A percentile compares a stretch with the other conserved stretches of the same genome.
Conservation (phyloP, 2,113 vertebrate species). For the Poeciliopsis prolifica region DNA sequence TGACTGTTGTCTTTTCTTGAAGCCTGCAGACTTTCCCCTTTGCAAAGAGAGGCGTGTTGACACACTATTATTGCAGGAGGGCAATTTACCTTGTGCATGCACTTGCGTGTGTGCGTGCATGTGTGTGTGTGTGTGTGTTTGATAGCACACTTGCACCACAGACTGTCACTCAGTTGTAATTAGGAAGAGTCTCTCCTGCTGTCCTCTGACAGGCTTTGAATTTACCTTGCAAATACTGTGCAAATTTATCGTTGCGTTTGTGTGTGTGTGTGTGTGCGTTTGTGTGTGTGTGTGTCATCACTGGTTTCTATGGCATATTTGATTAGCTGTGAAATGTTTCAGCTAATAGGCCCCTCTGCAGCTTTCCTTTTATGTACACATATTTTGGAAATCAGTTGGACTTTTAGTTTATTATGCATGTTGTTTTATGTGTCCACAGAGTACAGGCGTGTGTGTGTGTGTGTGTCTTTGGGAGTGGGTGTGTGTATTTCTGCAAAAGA, state of each 20-base stretch:
- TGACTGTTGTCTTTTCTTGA: constrained; percentile 71
- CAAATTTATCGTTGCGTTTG: constrained; percentile 23
- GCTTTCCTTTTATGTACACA: constrained; percentile 5
- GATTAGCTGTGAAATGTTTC: constrained; percentile 37
- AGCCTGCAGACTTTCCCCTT: constrained; percentile 51
- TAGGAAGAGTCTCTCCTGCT: constrained; percentile 53
- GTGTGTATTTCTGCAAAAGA: constrained; percentile 18
- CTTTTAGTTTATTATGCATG: constrained; percentile 3
- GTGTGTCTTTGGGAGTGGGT: constrained; percentile 2
- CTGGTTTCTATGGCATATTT: constrained; percentile 42
- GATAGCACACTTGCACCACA: constrained; percentile 33
- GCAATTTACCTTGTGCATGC: constrained; percentile 50
- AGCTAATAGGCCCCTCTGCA: constrained; percentile 7
- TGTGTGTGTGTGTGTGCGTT: neutral
- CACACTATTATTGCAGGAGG: constrained; percentile 41
- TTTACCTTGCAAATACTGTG: constrained; percentile 59
- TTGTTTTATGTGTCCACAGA: constrained; percentile 14
- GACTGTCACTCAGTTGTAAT: constrained; percentile 68
- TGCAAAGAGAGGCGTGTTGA: constrained; percentile 67
- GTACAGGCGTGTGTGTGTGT: neutral
- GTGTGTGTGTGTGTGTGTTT: constrained; percentile 10
- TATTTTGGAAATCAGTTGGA: constrained; percentile 17
- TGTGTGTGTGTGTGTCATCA: constrained; percentile 7
- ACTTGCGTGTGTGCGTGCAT: constrained; percentile 15
- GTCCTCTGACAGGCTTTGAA: constrained; percentile 50